A percentile compares a stretch with the other conserved stretches of the same genome.
These are phyloP conservation scores for Argyrosomus regius DNA, from an alignment of 2,797 vertebrate genomes.

Conservation along the genomic window DNA sequence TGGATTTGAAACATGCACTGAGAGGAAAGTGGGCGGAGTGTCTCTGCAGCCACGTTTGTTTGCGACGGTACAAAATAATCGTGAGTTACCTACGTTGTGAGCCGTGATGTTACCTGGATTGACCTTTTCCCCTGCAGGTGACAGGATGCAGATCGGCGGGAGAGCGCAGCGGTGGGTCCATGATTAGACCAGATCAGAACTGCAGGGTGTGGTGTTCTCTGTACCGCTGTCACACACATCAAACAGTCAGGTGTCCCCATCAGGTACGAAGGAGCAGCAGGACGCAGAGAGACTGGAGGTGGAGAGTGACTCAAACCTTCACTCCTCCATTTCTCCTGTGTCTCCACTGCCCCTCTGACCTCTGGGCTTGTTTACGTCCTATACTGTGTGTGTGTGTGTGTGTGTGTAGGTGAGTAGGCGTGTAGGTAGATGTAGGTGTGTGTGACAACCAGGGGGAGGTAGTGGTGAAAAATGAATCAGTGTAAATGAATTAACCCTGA, in stretches of 20 bases:
- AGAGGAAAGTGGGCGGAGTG: constrained; percentile 23
- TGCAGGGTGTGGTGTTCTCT: constrained; percentile 74
- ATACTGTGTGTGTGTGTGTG: constrained; percentile 21
- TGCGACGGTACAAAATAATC: constrained; percentile 39
- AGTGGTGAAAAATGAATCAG: constrained; percentile 43
- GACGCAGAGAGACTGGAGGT: constrained; percentile 57
- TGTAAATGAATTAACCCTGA: constrained; percentile 63
- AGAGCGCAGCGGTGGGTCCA: constrained; percentile 43
- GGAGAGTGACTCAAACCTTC: constrained; percentile 69
- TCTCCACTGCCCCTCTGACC: constrained; percentile 52
- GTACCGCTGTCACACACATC: constrained; percentile 71
- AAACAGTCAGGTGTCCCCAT: constrained; percentile 75
- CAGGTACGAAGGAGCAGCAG: constrained; percentile 69
- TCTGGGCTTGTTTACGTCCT: constrained; percentile 48
- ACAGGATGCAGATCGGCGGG: constrained; percentile 69
- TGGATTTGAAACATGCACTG: constrained; percentile 17
- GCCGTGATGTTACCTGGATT: constrained; percentile 72
- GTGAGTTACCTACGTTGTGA: constrained; percentile 57
- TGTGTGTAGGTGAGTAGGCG: constrained; percentile 4
- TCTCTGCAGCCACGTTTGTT: constrained; percentile 53
- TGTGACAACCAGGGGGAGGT: constrained; percentile 34
- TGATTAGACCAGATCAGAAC: constrained; percentile 71
- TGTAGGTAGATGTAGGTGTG: constrained; percentile 8
- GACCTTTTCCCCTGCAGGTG: constrained; percentile 76
- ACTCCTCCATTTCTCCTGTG: constrained; percentile 41